Evolutionary conservation across 2,888 invertebrate species (phyloP).

Genomic region (Lottia scabra): DNA sequence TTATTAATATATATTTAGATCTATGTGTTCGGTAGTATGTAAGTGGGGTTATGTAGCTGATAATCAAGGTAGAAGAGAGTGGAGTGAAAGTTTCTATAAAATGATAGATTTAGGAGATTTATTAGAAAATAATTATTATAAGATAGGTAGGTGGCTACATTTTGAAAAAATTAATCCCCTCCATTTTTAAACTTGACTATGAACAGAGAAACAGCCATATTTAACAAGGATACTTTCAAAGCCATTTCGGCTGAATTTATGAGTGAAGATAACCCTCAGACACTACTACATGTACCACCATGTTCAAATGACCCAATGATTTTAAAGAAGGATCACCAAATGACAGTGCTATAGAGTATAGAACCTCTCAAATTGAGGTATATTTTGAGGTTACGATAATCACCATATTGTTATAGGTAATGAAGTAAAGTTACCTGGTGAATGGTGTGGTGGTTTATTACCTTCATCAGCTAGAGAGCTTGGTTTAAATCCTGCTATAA

Average conservation of each 20-base stretch:
- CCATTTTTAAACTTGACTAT: no score
- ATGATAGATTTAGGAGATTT: slow-evolving; percentile 83
- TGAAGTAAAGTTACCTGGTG: slow-evolving; percentile 52
- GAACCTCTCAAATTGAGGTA: no score
- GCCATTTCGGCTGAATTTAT: no score
- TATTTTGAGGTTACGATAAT: no score
- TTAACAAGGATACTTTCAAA: no score
- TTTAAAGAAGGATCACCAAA: no score
- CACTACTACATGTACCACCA: no score
- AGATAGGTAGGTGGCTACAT: slow-evolving; percentile 64
- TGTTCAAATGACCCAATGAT: no score
- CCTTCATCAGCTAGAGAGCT: slow-evolving; percentile 77
- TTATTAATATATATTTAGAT: slow-evolving; percentile 73
- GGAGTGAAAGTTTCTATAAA: slow-evolving; percentile 81
- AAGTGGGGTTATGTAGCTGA: slow-evolving; percentile 88
- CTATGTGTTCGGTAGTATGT: slow-evolving; percentile 91
- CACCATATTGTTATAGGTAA: slow-evolving; percentile 44
- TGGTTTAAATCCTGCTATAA: slow-evolving; percentile 79
- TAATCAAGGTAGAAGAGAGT: slow-evolving; percentile 70
- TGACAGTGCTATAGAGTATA: no score
- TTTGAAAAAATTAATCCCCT: no score
- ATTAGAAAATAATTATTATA: slow-evolving; percentile 58
- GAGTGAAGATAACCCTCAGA: no score
- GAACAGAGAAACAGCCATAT: no score
- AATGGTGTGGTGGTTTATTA: slow-evolving; percentile 66